Conservation (phyloP, 2,797 vertebrate species). For the Hydrophis major region DNA sequence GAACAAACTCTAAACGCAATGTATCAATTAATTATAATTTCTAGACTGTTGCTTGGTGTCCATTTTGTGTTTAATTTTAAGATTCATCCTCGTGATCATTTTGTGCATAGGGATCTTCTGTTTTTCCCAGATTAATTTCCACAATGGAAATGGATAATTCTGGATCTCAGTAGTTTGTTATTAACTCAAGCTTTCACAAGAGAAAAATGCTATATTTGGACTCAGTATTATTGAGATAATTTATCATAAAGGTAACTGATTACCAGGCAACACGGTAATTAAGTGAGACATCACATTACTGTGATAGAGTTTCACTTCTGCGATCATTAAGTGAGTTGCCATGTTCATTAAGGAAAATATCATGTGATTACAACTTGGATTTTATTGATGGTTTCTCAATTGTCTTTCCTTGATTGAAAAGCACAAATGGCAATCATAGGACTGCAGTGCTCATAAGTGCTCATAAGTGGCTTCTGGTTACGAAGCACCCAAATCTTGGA, state of each 20-base stretch:
- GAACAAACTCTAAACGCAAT: background rate
- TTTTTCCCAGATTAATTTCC: background rate
- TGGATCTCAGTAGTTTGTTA: background rate
- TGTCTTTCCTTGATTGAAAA: background rate
- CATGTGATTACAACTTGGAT: background rate
- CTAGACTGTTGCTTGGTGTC: background rate
- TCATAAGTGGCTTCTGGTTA: background rate
- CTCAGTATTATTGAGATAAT: background rate
- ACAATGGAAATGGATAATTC: background rate
- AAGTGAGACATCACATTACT: background rate
- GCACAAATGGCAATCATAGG: background rate
- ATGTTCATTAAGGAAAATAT: background rate
- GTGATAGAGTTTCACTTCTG: background rate
- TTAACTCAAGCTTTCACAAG: background rate
- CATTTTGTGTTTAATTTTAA: background rate
- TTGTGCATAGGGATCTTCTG: background rate
- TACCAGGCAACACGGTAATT: background rate
- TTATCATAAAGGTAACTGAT: background rate
- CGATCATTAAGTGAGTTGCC: background rate
- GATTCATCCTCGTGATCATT: background rate
- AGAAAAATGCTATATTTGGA: background rate
- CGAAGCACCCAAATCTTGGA: background rate
- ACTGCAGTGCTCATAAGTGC: background rate
- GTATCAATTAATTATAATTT: background rate
- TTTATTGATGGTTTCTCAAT: background rate